Evolutionary conservation across 2,113 vertebrate species (phyloP), one percentile per base, ranked within the genome.

Genomic region (Numida meleagris): DNA sequence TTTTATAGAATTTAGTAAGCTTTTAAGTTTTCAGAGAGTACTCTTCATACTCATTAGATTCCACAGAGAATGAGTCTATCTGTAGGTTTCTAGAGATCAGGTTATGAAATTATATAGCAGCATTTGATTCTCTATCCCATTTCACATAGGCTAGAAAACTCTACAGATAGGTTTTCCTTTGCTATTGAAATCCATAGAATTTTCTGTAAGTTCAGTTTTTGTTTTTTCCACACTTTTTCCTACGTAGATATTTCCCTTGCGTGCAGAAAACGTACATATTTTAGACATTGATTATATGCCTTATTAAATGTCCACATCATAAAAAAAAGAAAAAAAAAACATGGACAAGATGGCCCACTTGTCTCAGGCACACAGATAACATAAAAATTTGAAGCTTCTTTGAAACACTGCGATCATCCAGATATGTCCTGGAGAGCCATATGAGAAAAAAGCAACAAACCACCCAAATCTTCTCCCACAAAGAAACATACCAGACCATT

Each of bases 361-460:
- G 61, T 91, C 43, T 73, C 59, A 94, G 23, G 66, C 73, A 82
- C 83, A 46, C 88, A 92, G 95, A 90, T 53, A 86, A 82, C 34
- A 79, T 5, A 24, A 73, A 91, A 34, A 71, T 76, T 9, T 74
- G 13, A 94, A 90, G 57, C 86, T 90, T 82, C 76, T 90, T 70
- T 88, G 61, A 95, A 96, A 95, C 71, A 82, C 76, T 0, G 1
- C 85, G 88, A 96, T 94, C 70, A 90, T 93, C 88, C 90, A 88
- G 81, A 85, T 66, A 80, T 72, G 70, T 92, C 93, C 79, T 67
- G 61, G 70, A 91, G 81, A 95, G 94, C 90, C 90, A 96, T 59
- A 0, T 25, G 73, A 88, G 53, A 68, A 92, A 82, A 95, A 88
- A 92, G 72, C 34, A 84, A 79, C n/a, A 89, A 84, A 63, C 78